Evolutionary conservation across 2,888 invertebrate species (phyloP).

Genomic region (Kryphioiulus occultus): DNA sequence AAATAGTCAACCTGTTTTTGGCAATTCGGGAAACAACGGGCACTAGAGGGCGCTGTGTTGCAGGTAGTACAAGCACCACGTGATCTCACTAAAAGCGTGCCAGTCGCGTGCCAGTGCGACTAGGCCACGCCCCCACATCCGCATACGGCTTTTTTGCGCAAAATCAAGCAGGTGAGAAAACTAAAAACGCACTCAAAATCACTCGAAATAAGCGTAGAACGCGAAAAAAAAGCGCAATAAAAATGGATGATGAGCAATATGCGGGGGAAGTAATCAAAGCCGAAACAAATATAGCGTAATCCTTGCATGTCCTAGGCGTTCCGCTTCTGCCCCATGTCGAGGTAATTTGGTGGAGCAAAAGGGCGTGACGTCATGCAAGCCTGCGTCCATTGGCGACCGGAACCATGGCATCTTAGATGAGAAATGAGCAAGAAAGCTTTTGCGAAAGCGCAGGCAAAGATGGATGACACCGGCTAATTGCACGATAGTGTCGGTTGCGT

Average conservation of each 20-base stretch:
- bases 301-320: constrained; percentile 6
- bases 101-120: not conserved
- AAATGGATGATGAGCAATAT: constrained; percentile 9
- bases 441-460: not conserved
- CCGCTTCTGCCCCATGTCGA: not conserved
- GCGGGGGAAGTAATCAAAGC: not conserved
- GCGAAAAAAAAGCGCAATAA: not conserved
- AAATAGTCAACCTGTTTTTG: too few relatives aligned
- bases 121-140: not conserved
- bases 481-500: constrained; percentile 23
- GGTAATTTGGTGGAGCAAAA: not conserved
- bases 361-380: constrained; percentile 33
- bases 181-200: not conserved
- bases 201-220: not conserved
- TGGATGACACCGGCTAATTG: not conserved
- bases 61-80: not conserved
- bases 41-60: not conserved
- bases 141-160: not conserved
- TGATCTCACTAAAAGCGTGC: not conserved
- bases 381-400: constrained; percentile 39
- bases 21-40: not conserved
- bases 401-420: constrained; percentile 42
- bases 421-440: constrained; percentile 33
- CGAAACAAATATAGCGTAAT: not conserved
- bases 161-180: not conserved